Evolutionary conservation across 2,113 vertebrate genomes (phyloP).

Genomic region (Heteronetta atricapilla): DNA sequence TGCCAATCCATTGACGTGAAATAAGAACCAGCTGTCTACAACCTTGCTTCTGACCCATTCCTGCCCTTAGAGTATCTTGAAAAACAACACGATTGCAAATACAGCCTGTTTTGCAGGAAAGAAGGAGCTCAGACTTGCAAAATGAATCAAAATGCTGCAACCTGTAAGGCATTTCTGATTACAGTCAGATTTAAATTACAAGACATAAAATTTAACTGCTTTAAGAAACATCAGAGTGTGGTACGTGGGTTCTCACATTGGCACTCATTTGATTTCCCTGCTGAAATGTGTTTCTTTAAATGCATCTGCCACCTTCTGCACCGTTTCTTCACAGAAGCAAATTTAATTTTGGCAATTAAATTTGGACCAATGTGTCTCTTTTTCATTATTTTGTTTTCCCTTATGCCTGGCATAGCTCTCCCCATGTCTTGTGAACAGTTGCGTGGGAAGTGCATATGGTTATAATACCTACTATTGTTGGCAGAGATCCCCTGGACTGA

Average conservation of each 20-base stretch:
- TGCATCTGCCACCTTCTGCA: background rate
- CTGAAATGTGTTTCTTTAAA: background rate
- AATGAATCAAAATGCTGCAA: background rate
- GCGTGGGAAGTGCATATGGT: background rate
- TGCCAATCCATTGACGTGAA: background rate
- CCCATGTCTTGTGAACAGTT: background rate
- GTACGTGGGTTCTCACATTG: background rate
- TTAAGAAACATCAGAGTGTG: background rate
- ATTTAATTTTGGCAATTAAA: background rate
- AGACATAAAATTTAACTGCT: background rate
- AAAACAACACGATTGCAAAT: background rate
- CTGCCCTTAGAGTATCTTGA: background rate
- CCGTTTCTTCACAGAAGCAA: background rate
- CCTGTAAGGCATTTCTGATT: background rate
- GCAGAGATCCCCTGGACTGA: background rate
- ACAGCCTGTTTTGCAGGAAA: background rate
- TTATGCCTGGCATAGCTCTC: background rate
- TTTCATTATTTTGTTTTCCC: background rate
- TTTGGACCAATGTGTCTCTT: background rate
- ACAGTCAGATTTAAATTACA: background rate
- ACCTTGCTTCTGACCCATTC: background rate
- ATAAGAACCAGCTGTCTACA: background rate
- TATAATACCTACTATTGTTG: conserved; percentile 1
- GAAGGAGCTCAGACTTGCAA: background rate
- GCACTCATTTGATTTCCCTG: background rate